phyloP scores from a whole-genome alignment of 2,797 vertebrate genomes.

The Hirundo rustica region DNA sequence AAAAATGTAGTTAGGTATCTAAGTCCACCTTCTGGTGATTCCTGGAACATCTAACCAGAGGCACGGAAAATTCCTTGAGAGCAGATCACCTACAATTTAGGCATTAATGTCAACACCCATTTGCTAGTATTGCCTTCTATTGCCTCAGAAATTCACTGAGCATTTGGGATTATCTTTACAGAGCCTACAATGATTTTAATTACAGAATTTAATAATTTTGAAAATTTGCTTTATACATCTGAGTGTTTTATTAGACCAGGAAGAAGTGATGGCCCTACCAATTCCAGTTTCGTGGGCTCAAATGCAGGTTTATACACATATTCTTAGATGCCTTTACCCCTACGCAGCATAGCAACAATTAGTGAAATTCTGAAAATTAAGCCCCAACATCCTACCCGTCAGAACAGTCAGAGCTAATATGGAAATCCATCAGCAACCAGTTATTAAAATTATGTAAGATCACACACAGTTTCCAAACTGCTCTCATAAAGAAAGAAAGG shows the following conservation, averaged over 20 bases:
- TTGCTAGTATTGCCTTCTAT: not conserved
- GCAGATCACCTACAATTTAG: not conserved
- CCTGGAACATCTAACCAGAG: constrained; percentile 19
- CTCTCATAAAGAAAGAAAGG: constrained; percentile 51
- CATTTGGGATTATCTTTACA: not conserved
- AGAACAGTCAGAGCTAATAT: constrained; percentile 37
- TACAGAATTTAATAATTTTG: not conserved
- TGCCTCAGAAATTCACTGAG: not conserved
- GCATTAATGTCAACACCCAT: not conserved
- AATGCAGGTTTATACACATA: constrained; percentile 44
- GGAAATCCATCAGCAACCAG: constrained; percentile 62
- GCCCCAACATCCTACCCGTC: constrained; percentile 8
- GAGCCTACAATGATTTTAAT: not conserved
- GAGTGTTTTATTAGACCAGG: not conserved
- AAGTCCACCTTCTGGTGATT: constrained; percentile 52
- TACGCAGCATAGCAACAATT: constrained; percentile 14
- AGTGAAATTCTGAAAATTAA: constrained; percentile 53
- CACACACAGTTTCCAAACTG: constrained; percentile 60
- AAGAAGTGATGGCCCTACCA: not conserved
- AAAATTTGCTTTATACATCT: not conserved
- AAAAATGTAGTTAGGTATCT: not conserved
- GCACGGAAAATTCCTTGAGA: not conserved
- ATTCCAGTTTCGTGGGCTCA: not conserved
- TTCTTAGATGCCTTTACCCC: constrained; percentile 37
- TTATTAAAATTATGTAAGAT: constrained; percentile 66